Evolutionary conservation across 1,140 invertebrate species (phyloP), one percentile per base, ranked within the genome.

Genomic region (Eupristina koningsbergeri): DNA sequence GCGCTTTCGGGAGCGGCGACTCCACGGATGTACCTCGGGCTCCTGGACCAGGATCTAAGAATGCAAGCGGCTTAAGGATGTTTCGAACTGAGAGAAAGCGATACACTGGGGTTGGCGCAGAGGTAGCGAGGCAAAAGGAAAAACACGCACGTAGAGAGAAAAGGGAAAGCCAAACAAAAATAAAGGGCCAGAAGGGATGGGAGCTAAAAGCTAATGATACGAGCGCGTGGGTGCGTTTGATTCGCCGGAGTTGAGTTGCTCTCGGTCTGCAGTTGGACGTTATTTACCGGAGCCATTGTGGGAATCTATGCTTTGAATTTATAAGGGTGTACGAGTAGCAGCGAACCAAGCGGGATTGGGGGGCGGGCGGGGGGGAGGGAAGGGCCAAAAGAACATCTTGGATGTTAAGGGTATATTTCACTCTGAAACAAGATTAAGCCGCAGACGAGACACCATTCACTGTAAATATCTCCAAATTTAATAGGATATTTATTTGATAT

Each of bases 61-160:
- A 39, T 67, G 2, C 47, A 83, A 83, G 58, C 47, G 58, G 75
- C 63, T 83, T 78, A 71, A 39, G 73, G 41, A 31, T 22, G 29
- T 83, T 61, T 63, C 53, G 63, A 58, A 63, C 19, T 15, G 11
- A 50, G 22, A 71, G 47, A 26, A 58, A 58, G 13, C 19, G n/a
- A n/a, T n/a, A n/a, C n/a, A n/a, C n/a, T n/a, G n/a, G n/a, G n/a
- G n/a, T n/a, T n/a, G n/a, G n/a, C n/a, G n/a, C n/a, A n/a, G n/a
- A n/a, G n/a, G n/a, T n/a, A n/a, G n/a, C n/a, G n/a, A n/a, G n/a
- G n/a, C n/a, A n/a, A n/a, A n/a, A n/a, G n/a, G n/a, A n/a, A n/a
- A n/a, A n/a, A n/a, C n/a, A n/a, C n/a, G 15, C 3, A 53, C 17
- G 19, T 13, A 9, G 50, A 53, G 19, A 53, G 50, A 36, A 31